Percentiles rank a stretch among this genome's conserved stretches.
These are phyloP conservation scores for Danaus chrysippus DNA, from an alignment of 2,888 invertebrate genomes.

Conservation along the genomic window DNA sequence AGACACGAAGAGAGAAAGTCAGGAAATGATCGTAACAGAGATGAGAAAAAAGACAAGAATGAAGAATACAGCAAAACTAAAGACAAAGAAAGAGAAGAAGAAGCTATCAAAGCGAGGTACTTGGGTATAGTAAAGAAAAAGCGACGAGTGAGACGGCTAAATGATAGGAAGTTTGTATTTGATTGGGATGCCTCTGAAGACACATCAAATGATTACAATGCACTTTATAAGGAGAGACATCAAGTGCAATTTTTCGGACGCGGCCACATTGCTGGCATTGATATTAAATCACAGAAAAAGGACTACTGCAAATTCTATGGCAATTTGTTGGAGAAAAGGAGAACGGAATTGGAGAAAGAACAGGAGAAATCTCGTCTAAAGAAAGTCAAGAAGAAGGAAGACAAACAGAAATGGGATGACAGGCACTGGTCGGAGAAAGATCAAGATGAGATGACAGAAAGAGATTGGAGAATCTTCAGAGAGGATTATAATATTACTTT, in stretches of 20 bases:
- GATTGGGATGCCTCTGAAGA: constrained; percentile 99
- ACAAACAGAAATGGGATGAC: constrained; percentile 99
- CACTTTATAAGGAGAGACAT: constrained; percentile 96
- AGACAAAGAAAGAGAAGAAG: constrained; percentile 94
- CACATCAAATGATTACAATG: constrained; percentile 98
- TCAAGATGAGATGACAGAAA: constrained; percentile 96
- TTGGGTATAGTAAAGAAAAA: constrained; percentile 96
- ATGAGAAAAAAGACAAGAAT: constrained; percentile 68
- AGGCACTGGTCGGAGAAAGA: constrained; percentile 99
- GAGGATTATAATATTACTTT: constrained; percentile 99
- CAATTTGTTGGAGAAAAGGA: constrained; percentile 93
- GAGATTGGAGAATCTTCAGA: constrained; percentile 99
- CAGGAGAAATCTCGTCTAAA: constrained; percentile 96
- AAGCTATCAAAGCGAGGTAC: constrained; percentile 97
- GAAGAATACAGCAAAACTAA: constrained; percentile 81
- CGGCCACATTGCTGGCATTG: constrained; percentile 98
- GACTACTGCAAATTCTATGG: constrained; percentile 99
- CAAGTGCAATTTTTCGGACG: constrained; percentile 99
- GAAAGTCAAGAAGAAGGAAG: constrained; percentile 96
- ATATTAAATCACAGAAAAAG: constrained; percentile 96
- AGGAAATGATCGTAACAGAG: constrained; percentile 66
- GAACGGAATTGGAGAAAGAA: constrained; percentile 97
- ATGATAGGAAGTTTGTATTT: constrained; percentile 99
- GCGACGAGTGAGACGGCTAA: constrained; percentile 92
- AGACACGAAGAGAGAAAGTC: constrained; percentile 75